Conservation (phyloP, 1,140 invertebrate genomes). For the Brachionus koreanus region DNA sequence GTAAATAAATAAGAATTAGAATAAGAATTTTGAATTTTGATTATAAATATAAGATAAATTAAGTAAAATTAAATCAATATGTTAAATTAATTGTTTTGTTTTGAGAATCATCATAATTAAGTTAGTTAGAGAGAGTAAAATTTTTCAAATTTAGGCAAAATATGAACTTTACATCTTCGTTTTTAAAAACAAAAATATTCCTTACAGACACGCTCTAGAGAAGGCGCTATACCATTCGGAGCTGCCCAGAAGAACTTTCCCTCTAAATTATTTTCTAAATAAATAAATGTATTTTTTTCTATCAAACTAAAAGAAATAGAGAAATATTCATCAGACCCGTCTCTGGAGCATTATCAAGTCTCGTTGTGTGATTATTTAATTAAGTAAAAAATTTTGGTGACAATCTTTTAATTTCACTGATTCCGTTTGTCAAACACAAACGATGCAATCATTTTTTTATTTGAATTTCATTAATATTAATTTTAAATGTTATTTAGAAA, state of each 20-base stretch:
- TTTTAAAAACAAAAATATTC: too few relatives aligned
- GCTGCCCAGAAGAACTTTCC: too few relatives aligned
- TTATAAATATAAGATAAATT: too few relatives aligned
- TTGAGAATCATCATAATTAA: neutral
- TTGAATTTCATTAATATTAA: neutral
- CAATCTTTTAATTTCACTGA: neutral
- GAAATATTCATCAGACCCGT: neutral
- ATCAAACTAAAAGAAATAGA: neutral
- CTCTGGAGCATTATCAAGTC: neutral
- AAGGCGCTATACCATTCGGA: too few relatives aligned
- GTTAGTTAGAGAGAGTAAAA: neutral
- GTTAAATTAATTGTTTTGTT: neutral
- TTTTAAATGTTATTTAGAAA: neutral
- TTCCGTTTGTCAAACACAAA: neutral
- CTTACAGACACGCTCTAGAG: too few relatives aligned
- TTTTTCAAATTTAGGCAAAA: neutral
- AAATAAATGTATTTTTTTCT: too few relatives aligned
- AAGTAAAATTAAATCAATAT: neutral
- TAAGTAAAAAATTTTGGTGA: neutral
- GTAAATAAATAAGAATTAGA: too few relatives aligned
- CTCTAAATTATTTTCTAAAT: too few relatives aligned
- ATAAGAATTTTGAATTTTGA: too few relatives aligned
- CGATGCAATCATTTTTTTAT: neutral
- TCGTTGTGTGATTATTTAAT: neutral
- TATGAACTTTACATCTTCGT: neutral